These are phyloP conservation scores for Corvus hawaiiensis DNA, from an alignment of 2,113 vertebrate genomes.

Conservation along the genomic window DNA sequence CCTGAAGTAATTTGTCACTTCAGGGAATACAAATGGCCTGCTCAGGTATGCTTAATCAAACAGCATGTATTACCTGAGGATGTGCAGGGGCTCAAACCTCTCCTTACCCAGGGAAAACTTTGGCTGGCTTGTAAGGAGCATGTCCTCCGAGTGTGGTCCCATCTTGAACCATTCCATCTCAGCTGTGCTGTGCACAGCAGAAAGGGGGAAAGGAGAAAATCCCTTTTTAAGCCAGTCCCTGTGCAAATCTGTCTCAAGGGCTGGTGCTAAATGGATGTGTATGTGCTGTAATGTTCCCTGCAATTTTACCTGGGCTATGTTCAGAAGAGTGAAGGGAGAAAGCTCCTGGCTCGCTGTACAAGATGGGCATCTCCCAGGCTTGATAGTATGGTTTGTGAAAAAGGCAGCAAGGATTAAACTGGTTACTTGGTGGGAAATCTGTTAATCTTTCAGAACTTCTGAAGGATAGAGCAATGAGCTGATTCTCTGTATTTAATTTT, in stretches of 20 bases:
- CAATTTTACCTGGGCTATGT: background rate
- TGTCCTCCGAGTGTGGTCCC: background rate
- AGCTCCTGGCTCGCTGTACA: rapidly evolving
- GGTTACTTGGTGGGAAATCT: background rate
- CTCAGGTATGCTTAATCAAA: background rate
- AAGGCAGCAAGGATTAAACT: background rate
- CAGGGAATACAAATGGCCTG: background rate
- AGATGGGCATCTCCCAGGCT: background rate
- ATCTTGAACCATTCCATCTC: background rate
- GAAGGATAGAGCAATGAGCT: background rate
- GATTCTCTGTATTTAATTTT: background rate
- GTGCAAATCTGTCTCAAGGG: background rate
- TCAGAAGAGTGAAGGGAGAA: background rate
- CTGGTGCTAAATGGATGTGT: background rate
- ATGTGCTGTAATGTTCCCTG: background rate
- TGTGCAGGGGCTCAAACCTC: background rate
- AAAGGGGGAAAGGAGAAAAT: background rate
- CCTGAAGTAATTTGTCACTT: background rate
- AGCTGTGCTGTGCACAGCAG: background rate
- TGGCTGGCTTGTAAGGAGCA: rapidly evolving
- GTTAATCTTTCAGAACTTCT: background rate
- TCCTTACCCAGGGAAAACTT: background rate
- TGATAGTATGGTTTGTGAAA: background rate
- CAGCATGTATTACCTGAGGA: background rate
- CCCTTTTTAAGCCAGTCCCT: background rate